These are phyloP conservation scores for Euphydryas editha DNA, from an alignment of 2,888 invertebrate species.

Conservation along the genomic window DNA sequence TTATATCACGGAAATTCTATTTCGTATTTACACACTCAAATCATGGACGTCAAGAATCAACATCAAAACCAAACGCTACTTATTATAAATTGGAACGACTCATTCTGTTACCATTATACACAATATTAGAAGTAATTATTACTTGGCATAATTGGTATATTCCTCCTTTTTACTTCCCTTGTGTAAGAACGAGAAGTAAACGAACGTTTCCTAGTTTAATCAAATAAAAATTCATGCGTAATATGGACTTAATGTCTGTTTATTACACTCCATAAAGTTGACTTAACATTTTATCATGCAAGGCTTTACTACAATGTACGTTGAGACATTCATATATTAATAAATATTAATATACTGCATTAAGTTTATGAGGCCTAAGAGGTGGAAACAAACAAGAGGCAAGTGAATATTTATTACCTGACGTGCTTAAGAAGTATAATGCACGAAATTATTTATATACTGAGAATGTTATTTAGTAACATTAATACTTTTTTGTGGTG, in stretches of 20 bases:
- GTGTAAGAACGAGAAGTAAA: slow-evolving; percentile 22
- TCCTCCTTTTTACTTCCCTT: slow-evolving; percentile 14
- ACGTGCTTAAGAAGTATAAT: slow-evolving; percentile 65
- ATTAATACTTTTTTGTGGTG: slow-evolving; percentile 37
- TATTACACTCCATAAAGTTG: slow-evolving; percentile 75
- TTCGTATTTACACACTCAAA: background rate
- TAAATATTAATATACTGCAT: slow-evolving; percentile 79
- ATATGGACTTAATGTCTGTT: slow-evolving; percentile 61
- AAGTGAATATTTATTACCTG: slow-evolving; percentile 76
- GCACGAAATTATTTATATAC: slow-evolving; percentile 53
- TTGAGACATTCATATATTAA: slow-evolving; percentile 71
- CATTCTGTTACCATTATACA: background rate
- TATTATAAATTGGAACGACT: slow-evolving; percentile 10
- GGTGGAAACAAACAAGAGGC: slow-evolving; percentile 70
- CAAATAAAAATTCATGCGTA: slow-evolving; percentile 62
- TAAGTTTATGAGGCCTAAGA: slow-evolving; percentile 79
- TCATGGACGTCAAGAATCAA: background rate
- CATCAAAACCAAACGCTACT: background rate
- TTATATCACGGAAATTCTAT: no score
- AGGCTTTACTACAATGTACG: slow-evolving; percentile 62
- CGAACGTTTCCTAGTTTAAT: slow-evolving; percentile 11
- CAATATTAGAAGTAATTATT: slow-evolving; percentile 11
- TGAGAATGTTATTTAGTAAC: slow-evolving; percentile 43
- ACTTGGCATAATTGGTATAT: background rate
- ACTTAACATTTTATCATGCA: slow-evolving; percentile 74